Base-by-base conservation (phyloP, 1,140 invertebrate genomes). In the Saccostrea cuccullata region DNA sequence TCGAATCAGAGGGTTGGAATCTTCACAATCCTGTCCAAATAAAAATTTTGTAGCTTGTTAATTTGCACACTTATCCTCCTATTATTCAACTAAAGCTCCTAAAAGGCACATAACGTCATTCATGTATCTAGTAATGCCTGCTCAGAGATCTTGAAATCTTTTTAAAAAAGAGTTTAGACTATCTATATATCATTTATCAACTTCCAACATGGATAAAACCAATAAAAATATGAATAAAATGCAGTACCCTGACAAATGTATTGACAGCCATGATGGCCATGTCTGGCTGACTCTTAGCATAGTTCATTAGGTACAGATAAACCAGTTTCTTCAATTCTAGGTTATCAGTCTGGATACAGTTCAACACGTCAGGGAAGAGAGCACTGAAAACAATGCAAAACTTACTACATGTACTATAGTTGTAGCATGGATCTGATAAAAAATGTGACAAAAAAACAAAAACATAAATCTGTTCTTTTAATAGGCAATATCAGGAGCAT, bases 181-280 rank as follows among this genome's bases (percentile, higher is more conserved):
- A 47, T 3, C 5, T 47, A 47, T 47, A 6, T 5, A 47, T 47
- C 47, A 47, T 47, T 47, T 47, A 47, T 9, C 47, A 47, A 6
- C 47, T 47, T 6, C 30, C 47, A 47, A 47, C 5, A 47, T 47
- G 0, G 9, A 47, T 47, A 3, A 47, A 47, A 9, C 47, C 47
- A 47, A 3, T 47, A 5, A 47, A 47, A 47, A 6, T 47, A 47
- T 47, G 47, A 82, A 17, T 26, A 6, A 82, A 17, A 13, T 36
- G n/a, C 26, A 23, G 30, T 26, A 98, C 98, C 97, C 99, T 99
- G 82, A 99, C 99, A 96, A 99, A 99, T 36, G 99, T 99, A 96
- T 99, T 99, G 55, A 99, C 99, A 60, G 99, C 99, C 98, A 99
- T 99, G 87, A 99, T 99, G 85, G 99, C 99, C 98, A 99, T 99